Evolutionary conservation across 2,888 invertebrate genomes (phyloP).

Genomic region (Andrena haemorrhoa): DNA sequence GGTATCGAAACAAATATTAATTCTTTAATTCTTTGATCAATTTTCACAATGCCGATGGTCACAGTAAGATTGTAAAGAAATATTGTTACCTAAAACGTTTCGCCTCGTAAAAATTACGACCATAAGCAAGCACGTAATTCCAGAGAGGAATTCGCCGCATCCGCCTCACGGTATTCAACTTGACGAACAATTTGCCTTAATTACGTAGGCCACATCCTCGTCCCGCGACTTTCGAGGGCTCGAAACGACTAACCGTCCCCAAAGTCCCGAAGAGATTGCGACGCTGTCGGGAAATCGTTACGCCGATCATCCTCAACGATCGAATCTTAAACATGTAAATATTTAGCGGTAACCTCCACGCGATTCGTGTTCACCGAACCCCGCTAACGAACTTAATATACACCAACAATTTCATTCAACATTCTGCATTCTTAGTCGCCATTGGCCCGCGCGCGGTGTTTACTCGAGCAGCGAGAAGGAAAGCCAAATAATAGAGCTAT

Average conservation of each 20-base stretch:
- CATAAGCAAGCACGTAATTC: constrained; percentile 17
- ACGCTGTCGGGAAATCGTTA: constrained; percentile 3
- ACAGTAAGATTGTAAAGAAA: not conserved
- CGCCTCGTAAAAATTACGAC: not conserved
- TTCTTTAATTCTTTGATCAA: no score
- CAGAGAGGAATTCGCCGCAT: constrained; percentile 25
- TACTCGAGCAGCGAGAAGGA: not conserved
- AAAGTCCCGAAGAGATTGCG: constrained; percentile 9
- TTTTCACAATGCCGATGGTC: not conserved
- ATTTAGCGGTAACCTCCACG: constrained; percentile 29
- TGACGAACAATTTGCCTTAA: constrained; percentile 56
- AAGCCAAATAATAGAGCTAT: constrained; percentile 18
- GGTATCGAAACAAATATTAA: no score
- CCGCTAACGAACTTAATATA: constrained; percentile 10
- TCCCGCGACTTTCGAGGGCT: constrained; percentile 16
- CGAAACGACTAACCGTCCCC: constrained; percentile 6
- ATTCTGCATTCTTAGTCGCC: not conserved
- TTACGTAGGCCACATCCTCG: constrained; percentile 30
- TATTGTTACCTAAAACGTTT: constrained; percentile 14
- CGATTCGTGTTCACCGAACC: constrained; percentile 5
- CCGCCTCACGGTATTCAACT: constrained; percentile 31
- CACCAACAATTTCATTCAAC: constrained; percentile 51
- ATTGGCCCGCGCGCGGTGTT: constrained; percentile 11
- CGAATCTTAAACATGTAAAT: constrained; percentile 35
- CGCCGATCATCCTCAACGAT: not conserved